A percentile compares a stretch with the other conserved stretches of the same genome.
Evolutionary conservation across 2,113 vertebrate genomes (phyloP).

Genomic region (Festucalex cinctus): DNA sequence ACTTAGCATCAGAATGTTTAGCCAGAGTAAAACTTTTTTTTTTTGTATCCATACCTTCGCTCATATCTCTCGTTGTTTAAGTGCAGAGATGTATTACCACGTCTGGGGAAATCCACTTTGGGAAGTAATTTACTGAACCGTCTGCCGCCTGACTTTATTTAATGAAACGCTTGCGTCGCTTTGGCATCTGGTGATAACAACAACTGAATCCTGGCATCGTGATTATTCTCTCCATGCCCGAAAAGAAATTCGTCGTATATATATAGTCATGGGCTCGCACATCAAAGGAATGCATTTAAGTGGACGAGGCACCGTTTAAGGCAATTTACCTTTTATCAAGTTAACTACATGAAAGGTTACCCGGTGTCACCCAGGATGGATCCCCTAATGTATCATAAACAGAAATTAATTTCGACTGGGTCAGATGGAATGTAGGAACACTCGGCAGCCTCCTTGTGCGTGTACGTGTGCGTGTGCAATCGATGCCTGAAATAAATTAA

Average conservation of each 20-base stretch:
- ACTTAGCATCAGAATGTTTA: too few relatives aligned
- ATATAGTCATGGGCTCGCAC: background rate
- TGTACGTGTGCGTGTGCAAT: background rate
- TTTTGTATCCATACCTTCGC: background rate
- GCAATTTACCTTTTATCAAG: constrained; percentile 1
- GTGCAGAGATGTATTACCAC: background rate
- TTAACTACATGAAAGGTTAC: constrained; percentile 13
- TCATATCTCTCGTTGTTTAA: background rate
- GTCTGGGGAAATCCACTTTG: background rate
- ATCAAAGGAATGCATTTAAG: background rate
- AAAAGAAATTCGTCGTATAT: background rate
- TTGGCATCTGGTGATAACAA: constrained; percentile 5
- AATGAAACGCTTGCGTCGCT: constrained; percentile 2
- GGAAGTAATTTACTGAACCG: background rate
- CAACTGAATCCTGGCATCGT: background rate
- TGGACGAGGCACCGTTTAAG: background rate
- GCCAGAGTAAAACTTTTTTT: too few relatives aligned
- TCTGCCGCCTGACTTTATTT: background rate
- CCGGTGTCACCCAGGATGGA: background rate
- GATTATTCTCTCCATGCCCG: background rate
- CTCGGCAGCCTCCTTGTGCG: background rate
- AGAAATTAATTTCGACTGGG: constrained; percentile 13
- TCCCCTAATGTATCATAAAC: constrained; percentile 18
- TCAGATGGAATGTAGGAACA: constrained; percentile 10
- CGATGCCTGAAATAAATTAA: background rate